Evolutionary conservation across 2,888 invertebrate species (phyloP).

Genomic region (Synanthedon vespiformis): DNA sequence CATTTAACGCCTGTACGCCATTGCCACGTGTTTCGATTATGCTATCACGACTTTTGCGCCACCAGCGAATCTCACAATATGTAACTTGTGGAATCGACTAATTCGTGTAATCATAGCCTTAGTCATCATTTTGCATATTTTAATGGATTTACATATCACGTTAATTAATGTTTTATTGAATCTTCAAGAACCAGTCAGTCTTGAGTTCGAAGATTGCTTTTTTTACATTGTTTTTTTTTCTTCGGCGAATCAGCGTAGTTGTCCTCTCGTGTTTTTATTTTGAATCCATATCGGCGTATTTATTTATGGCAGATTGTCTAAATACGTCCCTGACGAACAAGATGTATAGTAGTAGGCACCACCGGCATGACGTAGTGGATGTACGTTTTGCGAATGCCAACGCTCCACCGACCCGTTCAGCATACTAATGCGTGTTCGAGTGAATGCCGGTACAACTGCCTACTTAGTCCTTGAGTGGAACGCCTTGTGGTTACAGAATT

Average conservation of each 20-base stretch:
- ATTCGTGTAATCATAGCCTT: neutral
- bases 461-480: neutral
- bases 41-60: conserved; percentile 1
- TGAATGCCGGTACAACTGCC: conserved; percentile 21
- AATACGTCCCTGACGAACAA: conserved; percentile 37
- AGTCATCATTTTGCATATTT: neutral
- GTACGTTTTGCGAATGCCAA: conserved; percentile 47
- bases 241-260: neutral
- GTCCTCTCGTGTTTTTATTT: neutral
- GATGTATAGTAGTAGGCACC: conserved; percentile 30
- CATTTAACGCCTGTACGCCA: conserved; percentile 16
- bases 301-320: neutral
- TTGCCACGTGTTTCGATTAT: conserved; percentile 2
- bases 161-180: neutral
- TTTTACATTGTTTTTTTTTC: neutral
- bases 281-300: neutral
- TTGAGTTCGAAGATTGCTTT: neutral
- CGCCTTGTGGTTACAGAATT: neutral
- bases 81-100: neutral
- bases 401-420: conserved; percentile 15
- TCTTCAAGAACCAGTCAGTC: neutral
- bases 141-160: neutral
- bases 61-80: neutral
- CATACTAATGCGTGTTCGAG: conserved; percentile 27
- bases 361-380: conserved; percentile 59